phyloP scores from a whole-genome alignment of 2,797 vertebrate genomes.

The Nyctalus aviator region DNA sequence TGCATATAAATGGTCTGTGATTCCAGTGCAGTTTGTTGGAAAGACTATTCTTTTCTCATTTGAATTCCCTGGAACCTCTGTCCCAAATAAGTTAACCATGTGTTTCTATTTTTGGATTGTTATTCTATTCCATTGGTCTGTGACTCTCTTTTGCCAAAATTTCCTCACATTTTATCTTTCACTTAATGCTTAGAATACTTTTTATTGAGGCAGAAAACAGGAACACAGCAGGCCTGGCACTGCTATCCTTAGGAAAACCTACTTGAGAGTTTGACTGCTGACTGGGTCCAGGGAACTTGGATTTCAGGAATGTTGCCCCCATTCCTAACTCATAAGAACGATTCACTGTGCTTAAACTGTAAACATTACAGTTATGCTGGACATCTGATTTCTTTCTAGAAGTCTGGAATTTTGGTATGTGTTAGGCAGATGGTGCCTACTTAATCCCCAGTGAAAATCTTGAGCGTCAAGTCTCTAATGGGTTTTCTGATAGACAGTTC shows the following conservation, averaged over 20 bases:
- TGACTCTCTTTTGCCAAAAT: background rate
- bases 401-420: background rate
- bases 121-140: background rate
- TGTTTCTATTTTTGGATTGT: slow-evolving; percentile 8
- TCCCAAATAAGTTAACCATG: background rate
- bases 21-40: background rate
- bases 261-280: background rate
- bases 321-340: background rate
- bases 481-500: background rate
- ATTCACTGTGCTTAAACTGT: background rate
- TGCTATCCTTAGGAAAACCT: background rate
- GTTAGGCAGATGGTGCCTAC: background rate
- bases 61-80: background rate
- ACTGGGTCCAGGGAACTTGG: background rate
- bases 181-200: background rate
- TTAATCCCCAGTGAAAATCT: background rate
- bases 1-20: background rate
- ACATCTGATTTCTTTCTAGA: background rate
- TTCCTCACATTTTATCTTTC: background rate
- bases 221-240: background rate
- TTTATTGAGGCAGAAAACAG: background rate
- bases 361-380: background rate
- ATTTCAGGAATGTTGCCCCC: background rate
- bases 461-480: background rate
- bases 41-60: background rate